Evolutionary conservation across 2,888 invertebrate species (phyloP), one percentile per base, ranked within the genome.

Genomic region (Apodemia zela): DNA sequence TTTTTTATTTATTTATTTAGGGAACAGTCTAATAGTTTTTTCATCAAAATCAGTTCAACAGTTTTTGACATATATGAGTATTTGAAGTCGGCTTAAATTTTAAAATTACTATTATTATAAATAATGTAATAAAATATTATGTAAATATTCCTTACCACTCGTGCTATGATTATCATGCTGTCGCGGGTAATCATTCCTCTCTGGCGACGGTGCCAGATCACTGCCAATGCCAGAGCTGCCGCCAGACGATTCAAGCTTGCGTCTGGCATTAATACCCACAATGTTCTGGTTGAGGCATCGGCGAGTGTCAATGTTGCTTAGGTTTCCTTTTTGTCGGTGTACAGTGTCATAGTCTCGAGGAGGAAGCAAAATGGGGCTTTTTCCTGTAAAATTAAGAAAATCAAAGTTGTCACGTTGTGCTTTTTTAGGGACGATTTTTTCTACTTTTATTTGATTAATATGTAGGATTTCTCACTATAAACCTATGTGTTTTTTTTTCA

Each of bases 341-440:
- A 97, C 96, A 1, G 98, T 98, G 85, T 98, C 98, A 89, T 98
- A 98, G 85, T 98, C 98, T 35, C 97, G 93, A 0, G 98, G 98
- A 0, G 98, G 98, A 67, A 98, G 89, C 25, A 98, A 93, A 62
- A 98, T 94, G 0, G 98, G 98, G 7, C 93, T 94, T 66, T 92
- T 91, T 15, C 90, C 90, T 85, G 88, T 18, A 84, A 59, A 42
- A 29, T 35, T 17, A 45, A 45, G 17, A 2, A 45, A 45, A 17
- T 45, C 0, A 6, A 45, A n/a, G 42, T 45, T 45, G 10, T 45
- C 5, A n/a, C 15, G 15, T 42, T 15, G 38, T 15, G 10, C 11
- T 5, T 1, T 6, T 33, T 33, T 6, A 33, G 3, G 33, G 6
- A 0, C 25, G 25, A 25, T 33, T 33, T 33, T 33, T 33, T 33